Evolutionary conservation across 53 echinoderm and acorn worm species (phyloP), one percentile per base, ranked within the genome.

Genomic region (Echinarachnius parma): DNA sequence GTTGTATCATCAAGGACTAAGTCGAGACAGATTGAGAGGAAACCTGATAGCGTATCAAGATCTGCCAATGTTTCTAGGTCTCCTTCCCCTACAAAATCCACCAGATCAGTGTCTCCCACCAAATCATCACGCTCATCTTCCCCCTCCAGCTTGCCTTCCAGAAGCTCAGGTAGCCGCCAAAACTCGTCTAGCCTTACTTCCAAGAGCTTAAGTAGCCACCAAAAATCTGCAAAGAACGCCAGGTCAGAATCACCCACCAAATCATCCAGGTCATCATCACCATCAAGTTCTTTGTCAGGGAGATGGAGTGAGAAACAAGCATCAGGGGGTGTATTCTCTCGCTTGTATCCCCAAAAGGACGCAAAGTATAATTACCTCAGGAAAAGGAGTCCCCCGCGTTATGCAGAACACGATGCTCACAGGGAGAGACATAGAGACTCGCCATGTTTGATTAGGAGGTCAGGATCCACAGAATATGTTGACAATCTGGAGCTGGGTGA

Each of bases 291-390:
- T 34, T 34, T 52, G 4, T 30, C 75, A 44, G 30, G 75, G 13
- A 61, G 10, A 31, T 46, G 28, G 18, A 4, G 50, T 18, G 18
- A 9, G 2, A 50, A 36, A 16, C 60, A 33, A 28, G 34, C 63
- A 44, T 16, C 56, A 26, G 74, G 79, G 48, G 29, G 34, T 83
- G 93, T 93, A 34, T 93, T 86, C 77, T 93, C 93, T 37, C 86
- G 93, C 60, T 75, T 93, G 31, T 89, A 86, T 60, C 78, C 86
- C 28, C 82, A 85, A 15, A 69, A 69, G 10, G 66, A 61, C 50
- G 80, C 89, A 16, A 93, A 86, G 59, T 93, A 89, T 86, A 74
- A 93, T 16, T 93, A 60, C 32, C 80, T 93, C 26, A 80, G 64
- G 44, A 86, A 83, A 31, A 89, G 77, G 34, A 79, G 75, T 27